Evolutionary conservation across 2,797 vertebrate species (phyloP), one percentile per base, ranked within the genome.

Genomic region (Triplophysa yarkandensis): DNA sequence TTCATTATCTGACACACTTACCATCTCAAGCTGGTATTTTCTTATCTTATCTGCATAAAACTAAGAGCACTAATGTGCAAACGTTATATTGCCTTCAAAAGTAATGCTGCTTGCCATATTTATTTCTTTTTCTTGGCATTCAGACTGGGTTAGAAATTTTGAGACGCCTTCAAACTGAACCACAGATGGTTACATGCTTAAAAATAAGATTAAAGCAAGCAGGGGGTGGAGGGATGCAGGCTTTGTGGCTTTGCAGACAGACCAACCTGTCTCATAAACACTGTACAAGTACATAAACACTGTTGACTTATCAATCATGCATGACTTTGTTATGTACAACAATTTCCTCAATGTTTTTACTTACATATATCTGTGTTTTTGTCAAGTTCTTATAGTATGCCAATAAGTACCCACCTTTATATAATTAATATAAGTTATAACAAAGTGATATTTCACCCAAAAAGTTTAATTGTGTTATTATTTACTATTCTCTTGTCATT

Each of bases 1-100:
- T 85, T 87, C 81, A 85, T 87, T 87, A 86, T 69, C 64, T 65
- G 58, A 70, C 68, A 63, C 84, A 77, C 76, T 76, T 83, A 84
- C 84, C 85, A 81, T 82, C 79, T 71, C 74, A 4, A 43, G 23
- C 23, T 28, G 67, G 67, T 62, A 63, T 66, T 68, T 80, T 60
- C 64, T 80, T 80, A 71, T 77, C 82, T 81, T 79, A 74, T 63
- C 80, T 79, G 14, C 67, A 50, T 74, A 28, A 68, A 63, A 50
- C n/a, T 6, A 21, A 11, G 14, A 44, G 46, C 48, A 43, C 36
- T 41, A 73, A 28, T 54, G 46, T 28, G 23, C 60, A 63, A 16
- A 55, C n/a, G 61, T 41, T 64, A 54, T 43, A 32, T 21, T 6
- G 21, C 44, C 11, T 52, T 21, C 39, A 43, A 30, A 4, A 16